Evolutionary conservation across 30 jellyfish, hydroid and myxozoan species (phyloP).

Genomic region (Aurelia coerulea): DNA sequence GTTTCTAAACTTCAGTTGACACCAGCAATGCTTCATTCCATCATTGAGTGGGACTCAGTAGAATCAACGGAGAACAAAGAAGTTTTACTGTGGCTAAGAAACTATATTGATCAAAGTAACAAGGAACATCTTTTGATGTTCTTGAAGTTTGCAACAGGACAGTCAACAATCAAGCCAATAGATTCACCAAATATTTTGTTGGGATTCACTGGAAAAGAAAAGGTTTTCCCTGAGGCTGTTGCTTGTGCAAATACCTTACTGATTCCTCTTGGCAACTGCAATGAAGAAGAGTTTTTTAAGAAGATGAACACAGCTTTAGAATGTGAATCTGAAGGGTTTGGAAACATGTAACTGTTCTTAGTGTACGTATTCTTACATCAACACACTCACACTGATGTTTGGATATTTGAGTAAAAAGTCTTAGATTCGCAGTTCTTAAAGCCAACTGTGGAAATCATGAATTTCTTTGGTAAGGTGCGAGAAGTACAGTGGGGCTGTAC

Average conservation of each 20-base stretch:
- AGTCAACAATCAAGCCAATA: neutral
- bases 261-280: constrained; percentile 20
- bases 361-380: too few species aligned
- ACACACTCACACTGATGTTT: too few species aligned
- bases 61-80: neutral
- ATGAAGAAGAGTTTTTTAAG: neutral
- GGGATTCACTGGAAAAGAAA: constrained; percentile 4
- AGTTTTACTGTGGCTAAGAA: neutral
- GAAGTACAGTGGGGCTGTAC: too few species aligned
- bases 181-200: neutral
- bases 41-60: neutral
- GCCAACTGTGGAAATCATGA: too few species aligned
- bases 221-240: constrained; percentile 15
- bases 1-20: neutral
- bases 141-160: constrained; percentile 14
- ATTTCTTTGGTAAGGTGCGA: too few species aligned
- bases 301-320: constrained; percentile 37
- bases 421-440: too few species aligned
- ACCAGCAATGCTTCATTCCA: neutral
- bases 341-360: neutral
- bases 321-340: constrained; percentile 45
- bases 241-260: constrained; percentile 12
- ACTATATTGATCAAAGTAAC: neutral
- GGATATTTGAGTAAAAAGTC: too few species aligned
- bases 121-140: constrained; percentile 9